Conservation (phyloP, 2,888 invertebrate genomes). For the Perithous albicinctus region DNA sequence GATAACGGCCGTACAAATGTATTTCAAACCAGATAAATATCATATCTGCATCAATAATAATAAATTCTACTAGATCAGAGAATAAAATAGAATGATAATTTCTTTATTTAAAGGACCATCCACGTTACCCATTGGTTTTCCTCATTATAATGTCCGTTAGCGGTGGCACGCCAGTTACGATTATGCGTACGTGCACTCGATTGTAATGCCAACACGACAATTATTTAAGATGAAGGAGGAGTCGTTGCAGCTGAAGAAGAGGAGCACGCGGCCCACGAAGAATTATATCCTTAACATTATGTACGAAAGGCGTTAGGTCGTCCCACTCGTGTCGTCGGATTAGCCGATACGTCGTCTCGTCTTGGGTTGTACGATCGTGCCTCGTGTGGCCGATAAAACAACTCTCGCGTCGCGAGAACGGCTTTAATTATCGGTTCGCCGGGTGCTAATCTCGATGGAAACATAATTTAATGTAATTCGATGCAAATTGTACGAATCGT, state of each 20-base stretch:
- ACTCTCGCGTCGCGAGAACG: slow-evolving; percentile 62
- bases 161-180: slow-evolving; percentile 32
- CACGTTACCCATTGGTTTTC: slow-evolving; percentile 10
- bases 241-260: slow-evolving; percentile 13
- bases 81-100: too few species aligned
- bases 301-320: slow-evolving; percentile 62
- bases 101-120: slow-evolving; percentile 30
- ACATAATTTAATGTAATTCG: slow-evolving; percentile 70
- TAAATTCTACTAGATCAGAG: too few species aligned
- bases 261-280: slow-evolving; percentile 28
- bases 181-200: slow-evolving; percentile 43
- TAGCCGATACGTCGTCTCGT: slow-evolving; percentile 70
- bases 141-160: slow-evolving; percentile 39
- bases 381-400: slow-evolving; percentile 67
- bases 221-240: slow-evolving; percentile 58
- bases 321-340: slow-evolving; percentile 70
- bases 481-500: slow-evolving; percentile 70
- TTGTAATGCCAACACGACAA: slow-evolving; percentile 56
- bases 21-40: background rate
- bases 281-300: slow-evolving; percentile 40
- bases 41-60: background rate
- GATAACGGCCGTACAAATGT: background rate
- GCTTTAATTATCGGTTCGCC: slow-evolving; percentile 71
- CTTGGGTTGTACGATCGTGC: slow-evolving; percentile 49
- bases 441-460: slow-evolving; percentile 70